A percentile compares a stretch with the other conserved stretches of the same genome.
These are phyloP conservation scores for Colaptes auratus DNA, from an alignment of 2,113 vertebrate species.

Conservation along the genomic window DNA sequence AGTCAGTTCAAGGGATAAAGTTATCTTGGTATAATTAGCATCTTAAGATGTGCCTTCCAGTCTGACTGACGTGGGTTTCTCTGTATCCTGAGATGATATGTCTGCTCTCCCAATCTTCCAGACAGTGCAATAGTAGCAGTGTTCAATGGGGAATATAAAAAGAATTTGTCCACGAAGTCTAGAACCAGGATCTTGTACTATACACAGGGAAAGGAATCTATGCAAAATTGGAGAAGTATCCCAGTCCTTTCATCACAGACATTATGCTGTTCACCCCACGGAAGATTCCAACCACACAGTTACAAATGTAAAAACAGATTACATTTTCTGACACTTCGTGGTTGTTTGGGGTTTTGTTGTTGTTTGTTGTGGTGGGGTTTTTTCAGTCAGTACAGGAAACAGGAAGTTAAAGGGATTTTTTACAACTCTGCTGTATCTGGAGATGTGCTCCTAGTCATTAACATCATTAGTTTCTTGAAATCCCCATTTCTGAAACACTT, in stretches of 20 bases:
- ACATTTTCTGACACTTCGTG: neutral
- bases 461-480: neutral
- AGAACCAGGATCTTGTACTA: neutral
- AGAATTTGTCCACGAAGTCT: neutral
- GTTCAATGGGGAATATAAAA: neutral
- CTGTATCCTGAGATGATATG: conserved; percentile 4
- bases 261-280: neutral
- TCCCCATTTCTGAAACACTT: rapidly evolving
- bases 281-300: neutral
- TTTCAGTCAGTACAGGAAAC: neutral
- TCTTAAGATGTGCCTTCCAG: conserved; percentile 61
- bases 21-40: conserved; percentile 62
- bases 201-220: neutral
- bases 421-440: neutral
- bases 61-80: neutral
- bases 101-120: conserved; percentile 30
- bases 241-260: neutral
- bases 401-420: neutral
- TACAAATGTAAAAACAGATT: neutral
- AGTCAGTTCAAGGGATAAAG: conserved; percentile 65
- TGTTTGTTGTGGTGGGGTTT: no score
- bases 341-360: no score
- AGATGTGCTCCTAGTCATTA: neutral
- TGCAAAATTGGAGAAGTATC: neutral
- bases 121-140: conserved; percentile 1